A percentile compares a stretch with the other conserved stretches of the same genome.
Evolutionary conservation across 2,797 vertebrate genomes (phyloP).

Genomic region (Clarias laeviceps): DNA sequence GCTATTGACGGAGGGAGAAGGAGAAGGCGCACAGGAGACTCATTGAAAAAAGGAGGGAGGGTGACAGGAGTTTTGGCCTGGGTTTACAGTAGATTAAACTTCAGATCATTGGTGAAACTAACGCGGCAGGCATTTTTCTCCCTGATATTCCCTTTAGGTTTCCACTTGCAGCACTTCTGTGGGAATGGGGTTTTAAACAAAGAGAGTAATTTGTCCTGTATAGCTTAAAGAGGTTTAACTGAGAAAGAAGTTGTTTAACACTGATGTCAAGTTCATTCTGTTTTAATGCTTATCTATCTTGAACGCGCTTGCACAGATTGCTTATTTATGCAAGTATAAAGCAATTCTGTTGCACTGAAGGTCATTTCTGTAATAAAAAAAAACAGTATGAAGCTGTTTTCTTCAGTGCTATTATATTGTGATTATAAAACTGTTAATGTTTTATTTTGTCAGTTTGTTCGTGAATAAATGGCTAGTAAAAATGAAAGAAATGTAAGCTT

Average conservation of each 20-base stretch:
- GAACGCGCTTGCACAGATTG: not conserved
- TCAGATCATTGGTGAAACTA: slow-evolving; percentile 49
- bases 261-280: not conserved
- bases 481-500: slow-evolving; percentile 6
- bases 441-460: not conserved
- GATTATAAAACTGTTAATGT: not conserved
- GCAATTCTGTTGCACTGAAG: not conserved
- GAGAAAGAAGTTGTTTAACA: not conserved
- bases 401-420: not conserved
- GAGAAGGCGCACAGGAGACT: slow-evolving; percentile 26
- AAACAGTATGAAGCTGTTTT: not conserved
- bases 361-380: not conserved
- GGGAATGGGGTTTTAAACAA: slow-evolving; percentile 33
- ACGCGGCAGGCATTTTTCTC: slow-evolving; percentile 44
- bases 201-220: slow-evolving; percentile 4
- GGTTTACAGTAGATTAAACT: slow-evolving; percentile 56
- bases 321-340: not conserved
- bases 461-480: not conserved
- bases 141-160: slow-evolving; percentile 38
- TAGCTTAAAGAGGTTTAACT: not conserved
- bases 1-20: slow-evolving; percentile 34
- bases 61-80: slow-evolving; percentile 15
- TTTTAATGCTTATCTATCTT: not conserved
- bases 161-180: slow-evolving; percentile 39
- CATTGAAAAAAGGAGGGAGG: slow-evolving; percentile 27